Percentiles rank a stretch among this genome's conserved stretches.
Evolutionary conservation across 2,797 vertebrate genomes (phyloP).

Genomic region (Mionectes olivaceus): DNA sequence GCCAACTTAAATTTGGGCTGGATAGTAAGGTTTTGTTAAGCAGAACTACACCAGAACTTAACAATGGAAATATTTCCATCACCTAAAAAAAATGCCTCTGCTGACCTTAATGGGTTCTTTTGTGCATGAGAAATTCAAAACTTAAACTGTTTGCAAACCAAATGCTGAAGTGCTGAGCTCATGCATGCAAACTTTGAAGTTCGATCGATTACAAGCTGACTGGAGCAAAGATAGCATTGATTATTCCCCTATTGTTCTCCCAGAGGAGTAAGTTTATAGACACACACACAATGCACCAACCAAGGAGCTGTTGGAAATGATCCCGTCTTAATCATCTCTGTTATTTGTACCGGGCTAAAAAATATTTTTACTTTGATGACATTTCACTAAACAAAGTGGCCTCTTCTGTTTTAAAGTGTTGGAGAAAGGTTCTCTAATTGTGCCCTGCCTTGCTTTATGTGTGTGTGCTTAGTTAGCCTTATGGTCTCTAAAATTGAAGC

Average conservation of each 20-base stretch:
- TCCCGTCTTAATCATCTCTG: not conserved
- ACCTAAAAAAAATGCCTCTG: not conserved
- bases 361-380: not conserved
- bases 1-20: not conserved
- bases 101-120: not conserved
- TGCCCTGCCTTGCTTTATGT: not conserved
- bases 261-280: not conserved
- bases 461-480: not conserved
- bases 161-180: constrained; percentile 41
- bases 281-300: not conserved
- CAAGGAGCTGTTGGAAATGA: not conserved
- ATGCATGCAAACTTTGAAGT: constrained; percentile 2
- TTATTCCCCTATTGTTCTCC: constrained; percentile 30
- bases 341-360: not conserved
- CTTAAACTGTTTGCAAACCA: constrained; percentile 41
- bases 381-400: not conserved
- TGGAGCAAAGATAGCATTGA: constrained; percentile 21
- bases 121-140: constrained; percentile 41
- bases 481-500: not conserved
- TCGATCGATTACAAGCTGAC: not conserved
- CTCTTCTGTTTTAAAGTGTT: not conserved
- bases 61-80: constrained; percentile 34
- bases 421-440: not conserved
- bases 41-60: not conserved
- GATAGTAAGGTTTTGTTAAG: constrained; percentile 15